These are phyloP conservation scores for Drosophila kohkoa DNA, from an alignment of 1,140 invertebrate genomes.

Conservation along the genomic window DNA sequence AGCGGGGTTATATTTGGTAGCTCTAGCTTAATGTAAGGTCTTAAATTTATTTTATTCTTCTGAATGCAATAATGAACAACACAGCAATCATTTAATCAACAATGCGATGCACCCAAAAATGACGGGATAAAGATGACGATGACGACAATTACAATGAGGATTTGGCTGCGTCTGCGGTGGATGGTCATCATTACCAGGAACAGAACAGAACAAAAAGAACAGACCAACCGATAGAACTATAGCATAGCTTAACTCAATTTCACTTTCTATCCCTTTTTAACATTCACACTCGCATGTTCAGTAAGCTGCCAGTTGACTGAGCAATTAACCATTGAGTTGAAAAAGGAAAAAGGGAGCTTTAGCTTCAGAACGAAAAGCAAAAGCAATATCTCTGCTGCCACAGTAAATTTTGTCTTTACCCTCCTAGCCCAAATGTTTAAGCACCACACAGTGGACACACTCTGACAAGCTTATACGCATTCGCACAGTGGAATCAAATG, in stretches of 20 bases:
- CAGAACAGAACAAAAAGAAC: neutral
- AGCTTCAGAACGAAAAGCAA: conserved; percentile 29
- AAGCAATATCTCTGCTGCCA: conserved; percentile 28
- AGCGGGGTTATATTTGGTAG: conserved; percentile 6
- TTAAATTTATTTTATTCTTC: conserved; percentile 52
- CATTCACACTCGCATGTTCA: conserved; percentile 26
- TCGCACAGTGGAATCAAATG: conserved; percentile 2
- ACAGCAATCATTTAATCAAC: conserved; percentile 66
- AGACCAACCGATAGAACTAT: conserved; percentile 9
- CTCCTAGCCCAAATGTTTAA: conserved; percentile 47
- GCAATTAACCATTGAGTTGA: conserved; percentile 72
- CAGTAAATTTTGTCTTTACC: conserved; percentile 61
- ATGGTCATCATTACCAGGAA: conserved; percentile 56
- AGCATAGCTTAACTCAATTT: conserved; percentile 24
- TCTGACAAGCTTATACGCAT: neutral
- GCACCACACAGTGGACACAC: conserved; percentile 22
- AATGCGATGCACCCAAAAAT: conserved; percentile 60
- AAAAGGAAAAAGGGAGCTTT: conserved; percentile 77
- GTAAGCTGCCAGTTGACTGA: conserved; percentile 72
- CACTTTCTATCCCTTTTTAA: conserved; percentile 22
- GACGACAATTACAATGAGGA: conserved; percentile 55
- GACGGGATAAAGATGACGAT: conserved; percentile 33
- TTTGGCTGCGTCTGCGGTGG: conserved; percentile 63
- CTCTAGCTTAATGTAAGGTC: conserved; percentile 11
- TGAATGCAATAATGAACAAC: conserved; percentile 65